Conservation (phyloP, 2,888 invertebrate species). For the Ischnura elegans region DNA sequence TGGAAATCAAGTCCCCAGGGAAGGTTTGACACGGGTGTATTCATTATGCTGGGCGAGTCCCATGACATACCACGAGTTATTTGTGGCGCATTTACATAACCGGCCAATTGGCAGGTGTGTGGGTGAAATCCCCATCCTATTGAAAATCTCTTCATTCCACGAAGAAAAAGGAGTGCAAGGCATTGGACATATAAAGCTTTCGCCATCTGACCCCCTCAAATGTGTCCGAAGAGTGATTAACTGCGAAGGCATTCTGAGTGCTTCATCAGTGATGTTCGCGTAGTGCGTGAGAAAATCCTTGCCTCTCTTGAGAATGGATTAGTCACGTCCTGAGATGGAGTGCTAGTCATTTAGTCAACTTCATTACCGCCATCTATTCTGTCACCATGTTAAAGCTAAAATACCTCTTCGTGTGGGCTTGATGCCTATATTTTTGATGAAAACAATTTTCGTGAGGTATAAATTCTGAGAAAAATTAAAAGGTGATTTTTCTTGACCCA, state of each 20-base stretch:
- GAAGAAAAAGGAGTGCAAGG: no score
- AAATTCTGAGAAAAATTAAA: no score
- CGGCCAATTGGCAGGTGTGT: constrained; percentile 34
- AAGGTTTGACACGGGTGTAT: constrained; percentile 7
- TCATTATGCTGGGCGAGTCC: not conserved
- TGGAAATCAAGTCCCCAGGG: constrained; percentile 22
- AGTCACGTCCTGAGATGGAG: not conserved
- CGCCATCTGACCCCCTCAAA: not conserved
- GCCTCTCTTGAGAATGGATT: not conserved
- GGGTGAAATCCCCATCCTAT: not conserved
- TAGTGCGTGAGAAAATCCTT: not conserved
- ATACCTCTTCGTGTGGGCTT: no score
- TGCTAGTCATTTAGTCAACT: not conserved
- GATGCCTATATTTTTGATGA: no score
- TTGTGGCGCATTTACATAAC: constrained; percentile 25
- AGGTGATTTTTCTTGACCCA: no score
- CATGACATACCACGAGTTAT: not conserved
- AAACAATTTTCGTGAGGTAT: no score
- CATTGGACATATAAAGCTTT: not conserved
- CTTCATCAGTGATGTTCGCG: not conserved
- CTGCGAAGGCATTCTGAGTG: not conserved
- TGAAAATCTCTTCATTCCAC: not conserved
- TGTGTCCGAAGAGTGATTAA: not conserved
- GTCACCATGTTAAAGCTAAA: no score
- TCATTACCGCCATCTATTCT: no score